Base-by-base conservation (phyloP, 2,797 vertebrate species). In the Takifugu rubripes region DNA sequence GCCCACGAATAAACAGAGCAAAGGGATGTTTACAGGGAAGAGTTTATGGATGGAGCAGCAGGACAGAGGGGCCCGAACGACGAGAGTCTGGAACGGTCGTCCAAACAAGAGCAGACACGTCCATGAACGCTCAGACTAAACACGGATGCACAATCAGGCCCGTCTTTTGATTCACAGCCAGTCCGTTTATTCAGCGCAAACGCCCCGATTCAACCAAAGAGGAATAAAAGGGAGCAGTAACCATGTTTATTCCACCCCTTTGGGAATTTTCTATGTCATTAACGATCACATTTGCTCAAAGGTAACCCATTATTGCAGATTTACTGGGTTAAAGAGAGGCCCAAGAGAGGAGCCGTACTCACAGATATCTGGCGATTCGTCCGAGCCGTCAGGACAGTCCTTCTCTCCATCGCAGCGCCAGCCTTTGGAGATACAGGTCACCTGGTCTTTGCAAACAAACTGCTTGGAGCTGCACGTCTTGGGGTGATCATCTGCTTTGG, bases 391-490 rank as follows among this genome's bases (percentile, higher is more conserved):
- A 2, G 96, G 95, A 87, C 97, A 99, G 88, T 99, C 97, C 82
- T 95, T 96, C 80, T 99, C 97, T 17, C 94, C 95, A 16, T 99
- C 97, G 47, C 96, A 99, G 63, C 95, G 92, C 97, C 97, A 99
- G 82, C 96, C 96, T 90, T 96, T 98, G 31, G 97, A 98, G 84
- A 99, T 96, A 79, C 97, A 99, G 54, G 95, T 98, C 61, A 95
- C 90, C 85, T 96, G 94, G 88, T 99, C 96, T 90, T 94, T 96
- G 77, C 97, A 99, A 54, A 93, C 94, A 92, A 98, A 98, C 87
- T 98, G 96, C 88, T 95, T 98, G n/a, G 94, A 92, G 84, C 93
- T 98, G 91, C 97, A 99, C 14, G 96, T 98, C 88, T 94, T 97
- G 46, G 85, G 77, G 36, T 67, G 75, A 43, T 79, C 74, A 0